These are phyloP conservation scores for Nylanderia fulva DNA, from an alignment of 1,140 invertebrate genomes.

Conservation along the genomic window DNA sequence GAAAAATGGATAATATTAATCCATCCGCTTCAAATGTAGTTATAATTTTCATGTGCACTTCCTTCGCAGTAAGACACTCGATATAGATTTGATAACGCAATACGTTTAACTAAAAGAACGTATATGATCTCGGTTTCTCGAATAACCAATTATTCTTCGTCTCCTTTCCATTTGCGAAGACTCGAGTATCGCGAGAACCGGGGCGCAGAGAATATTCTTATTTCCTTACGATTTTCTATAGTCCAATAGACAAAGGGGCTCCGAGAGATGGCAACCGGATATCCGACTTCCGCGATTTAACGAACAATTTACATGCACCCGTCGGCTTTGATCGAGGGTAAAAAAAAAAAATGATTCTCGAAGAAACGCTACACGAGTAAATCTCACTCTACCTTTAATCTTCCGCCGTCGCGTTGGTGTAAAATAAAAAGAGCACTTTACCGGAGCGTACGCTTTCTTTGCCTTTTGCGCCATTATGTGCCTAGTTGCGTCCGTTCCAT, in stretches of 20 bases:
- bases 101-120: conserved; percentile 1
- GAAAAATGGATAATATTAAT: not conserved
- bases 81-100: conserved; percentile 6
- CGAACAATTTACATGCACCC: conserved; percentile 55
- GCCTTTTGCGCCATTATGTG: conserved; percentile 60
- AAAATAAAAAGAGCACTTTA: conserved; percentile 60
- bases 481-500: conserved; percentile 49
- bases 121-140: conserved; percentile 47
- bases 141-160: conserved; percentile 48
- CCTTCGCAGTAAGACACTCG: not conserved
- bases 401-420: conserved; percentile 27
- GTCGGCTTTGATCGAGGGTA: conserved; percentile 48
- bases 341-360: conserved; percentile 1
- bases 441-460: conserved; percentile 46
- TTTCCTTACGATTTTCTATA: conserved; percentile 32
- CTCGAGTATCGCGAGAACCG: conserved; percentile 5
- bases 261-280: conserved; percentile 22
- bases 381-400: conserved; percentile 62
- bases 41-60: not conserved
- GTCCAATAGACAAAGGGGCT: conserved; percentile 42
- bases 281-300: conserved; percentile 52
- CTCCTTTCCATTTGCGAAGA: conserved; percentile 20
- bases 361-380: conserved; percentile 28
- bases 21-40: not conserved
- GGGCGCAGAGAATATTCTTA: conserved; percentile 28